Percentiles rank a stretch among this genome's conserved stretches.
Conservation (phyloP, 1,140 invertebrate species). For the Panagrolaimus sp. region DNA sequence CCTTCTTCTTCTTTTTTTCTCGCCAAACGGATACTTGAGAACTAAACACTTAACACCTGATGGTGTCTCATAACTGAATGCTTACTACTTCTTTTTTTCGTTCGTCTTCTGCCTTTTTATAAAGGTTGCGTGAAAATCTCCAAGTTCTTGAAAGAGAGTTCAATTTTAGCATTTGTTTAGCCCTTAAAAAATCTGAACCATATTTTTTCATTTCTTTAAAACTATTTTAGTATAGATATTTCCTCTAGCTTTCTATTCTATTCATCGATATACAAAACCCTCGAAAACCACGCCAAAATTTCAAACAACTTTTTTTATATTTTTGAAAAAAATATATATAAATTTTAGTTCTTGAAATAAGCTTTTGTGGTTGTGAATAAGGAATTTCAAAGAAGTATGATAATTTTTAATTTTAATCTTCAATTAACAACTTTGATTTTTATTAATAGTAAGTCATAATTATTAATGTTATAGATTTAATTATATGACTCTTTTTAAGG, state of each 20-base stretch:
- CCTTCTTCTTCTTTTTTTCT: neutral
- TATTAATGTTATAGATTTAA: too few species aligned
- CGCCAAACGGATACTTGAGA: neutral
- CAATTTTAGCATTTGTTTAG: neutral
- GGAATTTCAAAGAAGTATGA: neutral
- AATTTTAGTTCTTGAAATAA: neutral
- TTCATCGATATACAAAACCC: neutral
- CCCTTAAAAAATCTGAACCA: neutral
- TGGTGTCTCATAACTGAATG: neutral
- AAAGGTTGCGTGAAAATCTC: too few species aligned
- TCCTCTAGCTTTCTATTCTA: neutral
- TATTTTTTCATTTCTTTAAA: neutral
- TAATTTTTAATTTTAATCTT: neutral
- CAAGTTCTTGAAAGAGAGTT: too few species aligned
- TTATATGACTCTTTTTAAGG: neutral
- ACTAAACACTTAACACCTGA: neutral
- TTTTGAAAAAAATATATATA: too few species aligned
- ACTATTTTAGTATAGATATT: neutral
- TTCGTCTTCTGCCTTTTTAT: constrained; percentile 12
- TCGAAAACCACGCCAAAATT: neutral
- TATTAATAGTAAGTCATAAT: neutral
- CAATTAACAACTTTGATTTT: neutral
- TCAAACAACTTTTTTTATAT: too few species aligned
- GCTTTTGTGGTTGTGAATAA: neutral
- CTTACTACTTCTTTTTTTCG: neutral